Evolutionary conservation across 1,140 invertebrate genomes (phyloP), one percentile per base, ranked within the genome.

Genomic region (Sarcophaga peregrina): DNA sequence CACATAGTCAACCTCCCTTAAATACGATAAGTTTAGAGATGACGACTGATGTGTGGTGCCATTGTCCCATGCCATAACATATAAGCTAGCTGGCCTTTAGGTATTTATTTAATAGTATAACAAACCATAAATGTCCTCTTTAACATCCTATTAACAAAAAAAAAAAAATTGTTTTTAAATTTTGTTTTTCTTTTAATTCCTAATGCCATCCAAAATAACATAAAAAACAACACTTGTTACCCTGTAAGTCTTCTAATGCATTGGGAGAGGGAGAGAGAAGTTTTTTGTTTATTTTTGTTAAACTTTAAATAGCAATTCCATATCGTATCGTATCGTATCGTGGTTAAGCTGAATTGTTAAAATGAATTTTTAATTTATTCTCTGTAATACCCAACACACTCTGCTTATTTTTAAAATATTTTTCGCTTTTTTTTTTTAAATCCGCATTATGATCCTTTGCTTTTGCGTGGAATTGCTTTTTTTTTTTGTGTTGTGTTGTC

Each of bases 91-190:
- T 78, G 48, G 75, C 75, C 75, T 78, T 78, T 78, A 78, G 75
- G 75, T 78, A 78, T 78, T 78, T 78, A 78, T 78, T 78, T 78
- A 78, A 78, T 78, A 78, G 75, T 52, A 78, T 78, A 78, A 78
- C 75, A 78, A 78, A 78, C 75, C 75, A 78, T 78, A 78, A 78
- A 78, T 78, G 75, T 78, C 75, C 75, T 78, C 75, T 78, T 78
- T 78, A 78, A 78, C 75, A 78, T 78, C 75, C 50, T 78, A 78
- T 78, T 78, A 78, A 78, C 75, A 78, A 78, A 50, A 20, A 48
- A 47, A 10, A 76, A 76, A 15, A 45, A 50, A 76, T n/a, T n/a
- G n/a, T n/a, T n/a, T n/a, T n/a, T n/a, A 47, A 72, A 20, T 72
- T 17, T 25, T 37, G 25, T 37, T 37, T 37, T 37, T 37, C 25